Base-by-base conservation (phyloP, 37 sponge, comb jelly and placozoan genomes). In the Eunapius fragilis region DNA sequence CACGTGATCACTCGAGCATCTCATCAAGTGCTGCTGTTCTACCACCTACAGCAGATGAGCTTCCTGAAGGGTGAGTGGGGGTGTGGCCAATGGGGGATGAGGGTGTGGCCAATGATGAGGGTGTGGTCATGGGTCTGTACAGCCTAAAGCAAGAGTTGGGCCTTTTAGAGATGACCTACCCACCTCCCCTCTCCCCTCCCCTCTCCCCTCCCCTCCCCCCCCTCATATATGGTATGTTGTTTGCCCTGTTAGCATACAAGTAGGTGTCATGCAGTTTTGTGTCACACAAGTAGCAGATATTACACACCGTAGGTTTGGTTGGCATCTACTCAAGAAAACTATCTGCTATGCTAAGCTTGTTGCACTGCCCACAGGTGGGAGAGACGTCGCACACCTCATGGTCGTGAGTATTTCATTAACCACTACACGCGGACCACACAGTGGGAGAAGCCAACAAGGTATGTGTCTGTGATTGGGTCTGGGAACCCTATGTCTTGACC, bases 371-470 rank as follows among this genome's bases (percentile, higher is more conserved):
- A n/a, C n/a, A 97, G 99, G 32, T 98, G 99, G 99, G 99, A 98
- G 76, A 71, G 95, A 26, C 86, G 96, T 67, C 70, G 83, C 27
- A 93, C 92, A 14, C 93, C 98, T 48, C 91, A 95, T 25, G 94
- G 97, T 5, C 86, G 97, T 50, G 81, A 87, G 14, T 98, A 98
- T 77, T 98, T 88, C 85, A 91, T 97, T 68, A 95, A 98, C 75
- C 99, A 98, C 75, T 91, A 95, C 82, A 93, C 93, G 0, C 78
- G 82, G n/a, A 95, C 92, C n/a, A 98, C 99, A 13, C 99, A 98
- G 77, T 96, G 92, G 88, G 80, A 84, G 19, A 84, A 74, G 26
- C 88, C 85, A 2, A 84, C 85, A 37, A 84, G 88, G 88, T 87
- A 41, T 31, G 72, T 47, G 27, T 26, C n/a, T n/a, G n/a, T n/a